Conservation (phyloP, 2,888 invertebrate genomes). For the Ischnus inquisitorius region DNA sequence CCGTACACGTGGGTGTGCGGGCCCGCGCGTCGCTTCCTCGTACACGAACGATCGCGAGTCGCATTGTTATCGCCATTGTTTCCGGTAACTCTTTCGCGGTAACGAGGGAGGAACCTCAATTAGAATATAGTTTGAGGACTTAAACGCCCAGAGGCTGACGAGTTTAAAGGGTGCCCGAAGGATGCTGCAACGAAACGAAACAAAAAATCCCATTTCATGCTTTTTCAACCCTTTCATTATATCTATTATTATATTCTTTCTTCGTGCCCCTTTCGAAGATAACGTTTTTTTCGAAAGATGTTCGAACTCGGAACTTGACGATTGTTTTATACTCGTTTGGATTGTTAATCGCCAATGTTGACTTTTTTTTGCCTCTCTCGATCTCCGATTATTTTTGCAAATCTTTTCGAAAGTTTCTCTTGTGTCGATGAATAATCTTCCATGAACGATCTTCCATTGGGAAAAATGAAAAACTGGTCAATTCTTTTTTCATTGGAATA, state of each 20-base stretch:
- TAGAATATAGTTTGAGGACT: slow-evolving; percentile 83
- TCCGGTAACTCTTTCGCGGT: slow-evolving; percentile 82
- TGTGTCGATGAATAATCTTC: too few species aligned
- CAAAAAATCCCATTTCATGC: slow-evolving; percentile 19
- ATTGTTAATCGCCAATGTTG: too few species aligned
- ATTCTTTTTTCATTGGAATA: too few species aligned
- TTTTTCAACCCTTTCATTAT: slow-evolving; percentile 11
- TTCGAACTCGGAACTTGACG: too few species aligned
- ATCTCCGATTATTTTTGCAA: too few species aligned
- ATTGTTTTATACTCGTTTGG: too few species aligned
- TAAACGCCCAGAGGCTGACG: slow-evolving; percentile 84
- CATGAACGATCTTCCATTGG: too few species aligned
- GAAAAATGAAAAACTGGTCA: too few species aligned
- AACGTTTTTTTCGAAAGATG: too few species aligned
- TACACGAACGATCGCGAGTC: slow-evolving; percentile 21
- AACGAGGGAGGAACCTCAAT: slow-evolving; percentile 85
- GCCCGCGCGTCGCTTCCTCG: slow-evolving; percentile 66
- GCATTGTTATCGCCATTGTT: slow-evolving; percentile 81
- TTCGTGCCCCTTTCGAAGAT: neutral
- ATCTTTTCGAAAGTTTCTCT: too few species aligned
- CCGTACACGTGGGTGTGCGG: slow-evolving; percentile 79
- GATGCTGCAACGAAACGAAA: slow-evolving; percentile 16
- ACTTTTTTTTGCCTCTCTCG: too few species aligned
- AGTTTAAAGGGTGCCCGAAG: slow-evolving; percentile 77
- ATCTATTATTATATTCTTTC: slow-evolving; percentile 13